Conservation (phyloP, 2,113 vertebrate species). For the Struthio camelus region DNA sequence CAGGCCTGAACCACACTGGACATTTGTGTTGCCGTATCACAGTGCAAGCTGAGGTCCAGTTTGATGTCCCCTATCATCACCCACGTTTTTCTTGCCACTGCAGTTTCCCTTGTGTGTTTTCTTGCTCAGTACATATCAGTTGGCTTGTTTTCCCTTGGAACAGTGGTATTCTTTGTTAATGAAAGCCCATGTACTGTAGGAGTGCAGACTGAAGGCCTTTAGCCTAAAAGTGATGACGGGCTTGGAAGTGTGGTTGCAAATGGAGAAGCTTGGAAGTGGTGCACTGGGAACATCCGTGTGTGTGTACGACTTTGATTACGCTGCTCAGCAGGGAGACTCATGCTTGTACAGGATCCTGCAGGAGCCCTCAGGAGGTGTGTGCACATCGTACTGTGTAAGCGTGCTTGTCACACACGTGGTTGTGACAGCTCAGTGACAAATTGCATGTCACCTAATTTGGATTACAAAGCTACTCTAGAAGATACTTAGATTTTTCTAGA, state of each 20-base stretch:
- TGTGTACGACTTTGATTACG: not conserved
- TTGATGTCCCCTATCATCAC: not conserved
- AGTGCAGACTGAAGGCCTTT: not conserved
- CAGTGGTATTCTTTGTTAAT: not conserved
- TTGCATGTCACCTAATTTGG: not conserved
- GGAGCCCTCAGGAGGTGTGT: not conserved
- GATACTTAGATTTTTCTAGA: not conserved
- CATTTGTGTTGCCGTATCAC: not conserved
- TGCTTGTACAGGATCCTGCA: not conserved
- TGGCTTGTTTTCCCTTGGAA: not conserved
- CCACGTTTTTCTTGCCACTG: not conserved
- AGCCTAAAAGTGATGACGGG: not conserved
- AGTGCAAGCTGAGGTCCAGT: not conserved
- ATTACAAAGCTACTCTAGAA: not conserved
- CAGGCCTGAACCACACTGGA: not conserved
- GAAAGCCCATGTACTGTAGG: not conserved
- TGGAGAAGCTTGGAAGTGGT: not conserved
- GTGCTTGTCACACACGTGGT: accelerated
- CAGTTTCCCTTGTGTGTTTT: not conserved
- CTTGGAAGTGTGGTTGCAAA: not conserved
- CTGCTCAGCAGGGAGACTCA: not conserved
- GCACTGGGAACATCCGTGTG: not conserved
- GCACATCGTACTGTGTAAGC: not conserved
- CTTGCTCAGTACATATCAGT: accelerated
- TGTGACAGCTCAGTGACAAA: not conserved